Percentiles rank a stretch among this genome's conserved stretches.
Conservation (phyloP, 2,113 vertebrate genomes). For the Cygnus buccinator region DNA sequence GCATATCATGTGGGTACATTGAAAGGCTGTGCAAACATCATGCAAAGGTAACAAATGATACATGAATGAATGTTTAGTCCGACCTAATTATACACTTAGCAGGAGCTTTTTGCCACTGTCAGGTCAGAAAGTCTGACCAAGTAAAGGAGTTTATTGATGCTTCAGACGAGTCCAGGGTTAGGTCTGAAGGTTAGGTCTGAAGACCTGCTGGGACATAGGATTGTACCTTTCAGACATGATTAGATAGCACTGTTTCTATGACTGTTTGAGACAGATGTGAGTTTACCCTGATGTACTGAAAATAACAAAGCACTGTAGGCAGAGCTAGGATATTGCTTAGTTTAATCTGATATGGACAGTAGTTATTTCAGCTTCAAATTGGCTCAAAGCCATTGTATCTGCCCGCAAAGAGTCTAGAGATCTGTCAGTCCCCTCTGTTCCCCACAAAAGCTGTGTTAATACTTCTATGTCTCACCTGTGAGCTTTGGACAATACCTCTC, state of each 20-base stretch:
- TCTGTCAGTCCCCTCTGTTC: neutral
- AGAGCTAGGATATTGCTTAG: neutral
- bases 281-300: neutral
- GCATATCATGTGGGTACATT: neutral
- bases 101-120: neutral
- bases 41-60: neutral
- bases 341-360: neutral
- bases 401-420: neutral
- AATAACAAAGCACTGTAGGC: neutral
- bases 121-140: neutral
- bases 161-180: rapidly evolving
- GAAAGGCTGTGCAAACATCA: neutral
- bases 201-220: neutral
- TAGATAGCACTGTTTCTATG: neutral
- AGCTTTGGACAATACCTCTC: neutral
- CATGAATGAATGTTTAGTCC: neutral
- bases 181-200: neutral
- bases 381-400: neutral
- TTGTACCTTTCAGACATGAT: neutral
- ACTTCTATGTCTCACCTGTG: neutral
- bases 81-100: rapidly evolving
- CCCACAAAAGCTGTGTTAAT: neutral
- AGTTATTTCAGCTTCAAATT: neutral
- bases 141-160: neutral
- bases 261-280: neutral